Base-by-base conservation (phyloP, 1,140 invertebrate genomes). In the Lethrus apterus region DNA sequence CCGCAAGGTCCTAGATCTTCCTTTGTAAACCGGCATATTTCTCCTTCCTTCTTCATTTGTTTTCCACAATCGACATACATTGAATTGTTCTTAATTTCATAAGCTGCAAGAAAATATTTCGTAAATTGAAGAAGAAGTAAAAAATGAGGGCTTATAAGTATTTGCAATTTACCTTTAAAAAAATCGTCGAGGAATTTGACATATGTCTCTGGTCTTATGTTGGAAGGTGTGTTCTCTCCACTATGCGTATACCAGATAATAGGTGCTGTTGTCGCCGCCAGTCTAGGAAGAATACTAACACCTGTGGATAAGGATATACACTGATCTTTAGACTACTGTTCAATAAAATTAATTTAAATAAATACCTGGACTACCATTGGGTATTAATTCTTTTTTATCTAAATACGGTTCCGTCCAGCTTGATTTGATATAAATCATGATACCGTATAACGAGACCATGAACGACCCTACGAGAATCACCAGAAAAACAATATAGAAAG, bases 1-100 rank as follows among this genome's bases (percentile, higher is more conserved):
- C 33, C 44, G 17, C 44, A 46, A 30, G 44, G 44, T 30, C 44
- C 44, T 5, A 46, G n/a, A 19, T 36, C 33, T n/a, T 29, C n/a
- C 9, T 19, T 46, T 8, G 2, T 23, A 38, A 46, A 46, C 2
- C 26, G 26, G 24, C 44, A 46, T 17, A 9, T 18, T 31, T 46
- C n/a, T 8, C 23, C n/a, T 14, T 24, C 9, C 30, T 30, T 46
- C 2, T 23, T 14, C 13, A 9, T 18, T 2, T 11, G 15, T 33
- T 13, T 29, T 9, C 15, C 15, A 18, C 44, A 46, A 30, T 46
- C n/a, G 18, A 35, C 33, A 19, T 46, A 38, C 8, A 29, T 4
- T 15, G 21, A 26, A 26, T 24, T 19, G 13, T 38, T 18, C 13
- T 24, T 4, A 2, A 38, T 2, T 5, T 46, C 44, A 30, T 46